Base-by-base conservation (phyloP, 2,888 invertebrate species). In the Drosophila helvetica region DNA sequence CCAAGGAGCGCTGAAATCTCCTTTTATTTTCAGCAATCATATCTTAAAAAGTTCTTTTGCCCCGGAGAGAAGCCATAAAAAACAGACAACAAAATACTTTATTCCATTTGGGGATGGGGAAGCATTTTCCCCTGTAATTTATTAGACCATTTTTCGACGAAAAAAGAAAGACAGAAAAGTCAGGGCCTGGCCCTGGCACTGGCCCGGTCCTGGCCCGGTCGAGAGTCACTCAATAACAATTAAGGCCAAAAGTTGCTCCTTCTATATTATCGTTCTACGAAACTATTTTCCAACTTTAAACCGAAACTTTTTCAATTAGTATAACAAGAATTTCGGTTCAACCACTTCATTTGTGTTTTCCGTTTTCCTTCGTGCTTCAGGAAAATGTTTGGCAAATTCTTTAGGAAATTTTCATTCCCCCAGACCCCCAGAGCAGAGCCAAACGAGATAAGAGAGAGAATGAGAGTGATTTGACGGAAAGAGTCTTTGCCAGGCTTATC, bases 151-250 rank as follows among this genome's bases (percentile, higher is more conserved):
- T 61, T 74, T 59, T 79, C 63, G 63, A 67, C 55, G 67, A 78
- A 65, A 65, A 54, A 46, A 72, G 55, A 64, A 64, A 65, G 48
- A 22, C 46, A 46, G 27, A 30, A 53, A 71, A 57, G 30, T 61
- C 61, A 57, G 48, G 30, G 18, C 22, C 30, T 42, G 45, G 43
- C n/a, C 10, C 22, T 3, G 22, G 22, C 22, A n/a, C 22, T 22
- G 22, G 22, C 22, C 22, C 10, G 45, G 19, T n/a, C 45, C 58
- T 42, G 62, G 45, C 57, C 22, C 12, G 46, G 65, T 38, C 38
- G 54, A 65, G 59, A 65, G 79, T 74, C 75, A 86, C 84, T 88
- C 88, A 88, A 82, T 82, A 88, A 88, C 80, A 82, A 88, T 82
- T 79, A 82, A 65, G 82, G 75, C 63, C 58, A 54, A 72, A 72